These are phyloP conservation scores for Megalops atlanticus DNA, from an alignment of 2,113 vertebrate species.

Conservation along the genomic window DNA sequence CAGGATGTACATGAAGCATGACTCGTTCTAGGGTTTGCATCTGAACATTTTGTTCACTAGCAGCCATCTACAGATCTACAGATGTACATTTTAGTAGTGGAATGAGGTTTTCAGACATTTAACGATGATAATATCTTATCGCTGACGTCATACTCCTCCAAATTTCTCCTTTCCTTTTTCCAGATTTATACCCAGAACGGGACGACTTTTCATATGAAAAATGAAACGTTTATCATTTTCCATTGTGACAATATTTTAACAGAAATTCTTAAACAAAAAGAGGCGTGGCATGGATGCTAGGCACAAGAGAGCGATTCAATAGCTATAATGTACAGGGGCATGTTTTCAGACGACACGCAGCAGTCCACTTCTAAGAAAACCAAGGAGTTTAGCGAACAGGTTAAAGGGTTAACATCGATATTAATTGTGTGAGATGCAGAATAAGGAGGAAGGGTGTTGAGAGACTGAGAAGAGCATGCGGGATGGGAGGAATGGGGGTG, in stretches of 20 bases:
- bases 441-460: neutral
- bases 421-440: neutral
- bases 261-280: conserved; percentile 27
- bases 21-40: neutral
- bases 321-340: conserved; percentile 26
- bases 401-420: neutral
- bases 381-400: neutral
- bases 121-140: neutral
- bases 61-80: neutral
- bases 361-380: conserved; percentile 8
- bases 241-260: conserved; percentile 14
- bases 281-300: conserved; percentile 33
- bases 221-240: neutral
- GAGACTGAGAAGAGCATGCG: neutral
- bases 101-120: neutral
- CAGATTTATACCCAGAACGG: neutral
- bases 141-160: neutral
- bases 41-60: neutral
- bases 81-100: neutral
- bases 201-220: neutral
- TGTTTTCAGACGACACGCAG: conserved; percentile 31
- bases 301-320: conserved; percentile 35
- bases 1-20: neutral
- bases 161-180: neutral
- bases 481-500: neutral